Base-by-base conservation (phyloP, 2,888 invertebrate genomes). In the Polyommatus icarus region DNA sequence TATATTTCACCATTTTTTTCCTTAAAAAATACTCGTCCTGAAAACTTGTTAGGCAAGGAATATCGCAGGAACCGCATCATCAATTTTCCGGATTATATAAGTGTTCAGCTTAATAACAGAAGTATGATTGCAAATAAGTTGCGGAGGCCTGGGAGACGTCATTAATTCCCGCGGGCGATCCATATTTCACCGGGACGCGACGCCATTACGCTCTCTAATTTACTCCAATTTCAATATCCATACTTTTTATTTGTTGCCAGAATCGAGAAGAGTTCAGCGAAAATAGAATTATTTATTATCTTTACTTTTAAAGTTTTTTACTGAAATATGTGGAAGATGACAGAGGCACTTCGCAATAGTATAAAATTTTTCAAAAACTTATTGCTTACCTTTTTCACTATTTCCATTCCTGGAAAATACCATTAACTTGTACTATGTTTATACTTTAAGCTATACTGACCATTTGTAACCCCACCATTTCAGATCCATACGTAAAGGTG, bases 401-500 rank as follows among this genome's bases (percentile, higher is more conserved):
- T 50, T 15, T 50, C 12, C 12, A 36, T 50, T 15, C 50, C 50
- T 50, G 1, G 15, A 15, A 50, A 12, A 50, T 12, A 50, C 50
- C 15, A 15, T n/a, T n/a, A n/a, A n/a, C n/a, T n/a, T n/a, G n/a
- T n/a, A n/a, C n/a, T n/a, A n/a, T 50, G 50, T 15, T 12, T 15
- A 50, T 15, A 15, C 3, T 50, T 15, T 10, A 50, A 50, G 15
- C 3, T 3, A 50, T 54, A 54, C 54, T 54, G 10, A 40, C 40
- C 40, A 50, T 15, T 15, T 18, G 0, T 24, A 3, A 24, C 24
- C 12, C 24, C 1, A 6, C 67, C 67, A 80, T 94, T 95, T 71
- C 95, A 99, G 99, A 99, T 96, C 99, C 99, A 0, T 99, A 99
- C 93, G 99, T 99, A n/a, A 99, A 99, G 91, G 98, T 99, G 18